A percentile compares a stretch with the other conserved stretches of the same genome.
Conservation (phyloP, 2,113 vertebrate species). For the Brienomyrus longianalis region DNA sequence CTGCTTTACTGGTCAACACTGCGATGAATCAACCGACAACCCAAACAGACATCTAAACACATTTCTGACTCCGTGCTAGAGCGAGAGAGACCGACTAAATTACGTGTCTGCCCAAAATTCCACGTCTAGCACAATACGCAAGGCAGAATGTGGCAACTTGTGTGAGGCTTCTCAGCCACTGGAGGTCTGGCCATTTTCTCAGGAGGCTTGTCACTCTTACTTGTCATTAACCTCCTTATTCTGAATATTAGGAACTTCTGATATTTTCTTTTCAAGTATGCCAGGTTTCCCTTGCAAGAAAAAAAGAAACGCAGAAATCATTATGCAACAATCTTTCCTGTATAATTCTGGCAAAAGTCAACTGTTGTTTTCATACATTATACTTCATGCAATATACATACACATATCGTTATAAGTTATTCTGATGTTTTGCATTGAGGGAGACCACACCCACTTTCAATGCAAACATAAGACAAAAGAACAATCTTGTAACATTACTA, state of each 20-base stretch:
- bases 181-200: not conserved
- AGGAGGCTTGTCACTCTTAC: not conserved
- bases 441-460: not conserved
- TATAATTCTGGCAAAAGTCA: not conserved
- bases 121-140: not conserved
- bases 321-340: not conserved
- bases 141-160: not conserved
- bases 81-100: not conserved
- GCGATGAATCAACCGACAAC: not conserved
- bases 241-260: not conserved
- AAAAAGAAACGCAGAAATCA: not conserved
- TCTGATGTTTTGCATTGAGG: not conserved
- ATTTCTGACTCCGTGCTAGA: not conserved
- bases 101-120: not conserved
- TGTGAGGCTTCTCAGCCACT: not conserved
- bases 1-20: not conserved
- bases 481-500: not conserved
- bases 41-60: not conserved
- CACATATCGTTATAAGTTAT: not conserved
- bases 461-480: not conserved
- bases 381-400: not conserved
- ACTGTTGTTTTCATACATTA: not conserved
- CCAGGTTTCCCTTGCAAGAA: not conserved
- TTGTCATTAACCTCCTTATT: not conserved
- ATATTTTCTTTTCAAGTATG: not conserved